Base-by-base conservation (phyloP, 1,140 invertebrate species). In the Platyscapa corneri region DNA sequence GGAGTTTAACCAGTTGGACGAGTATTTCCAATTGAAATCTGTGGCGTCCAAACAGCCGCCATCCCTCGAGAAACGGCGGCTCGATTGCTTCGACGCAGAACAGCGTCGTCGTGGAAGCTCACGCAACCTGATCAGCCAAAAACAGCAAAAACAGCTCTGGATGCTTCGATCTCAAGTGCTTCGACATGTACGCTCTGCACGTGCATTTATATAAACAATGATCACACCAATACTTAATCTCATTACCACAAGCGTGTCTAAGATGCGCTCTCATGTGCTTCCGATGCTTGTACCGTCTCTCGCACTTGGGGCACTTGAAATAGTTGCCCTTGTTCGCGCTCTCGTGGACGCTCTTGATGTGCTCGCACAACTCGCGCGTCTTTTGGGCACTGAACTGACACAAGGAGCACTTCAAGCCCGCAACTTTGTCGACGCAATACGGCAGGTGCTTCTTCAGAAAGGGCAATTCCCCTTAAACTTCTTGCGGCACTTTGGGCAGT, bases 231-330 rank as follows among this genome's bases (percentile, higher is more conserved):
- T 64, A 78, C 2, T n/a, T 67, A 10, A 70, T 34, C 3, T n/a
- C 32, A 8, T 53, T 75, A 3, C 23, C 12, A 5, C 56, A 78
- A 1, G 30, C 60, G 8, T 46, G 18, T 12, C 12, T 18, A 1
- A 74, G 7, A 20, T 83, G 74, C 23, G 16, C 16, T 8, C 53
- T 53, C 37, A 77, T 27, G n/a, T 83, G 39, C 39, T 77, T 83
- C 37, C 74, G 8, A 5, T 65, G 37, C 78, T 80, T 67, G 78
- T 75, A 46, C 16, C n/a, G 5, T 3, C 56, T 14, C 32, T 64
- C 70, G 37, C 82, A 75, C 6, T 76, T 75, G 34, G 70, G 70
- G n/a, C 82, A 83, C 23, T 83, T 60, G 37, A 34, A 53, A 27
- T 53, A 72, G 7, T 32, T 70, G 7, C 16, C 32, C 20, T 74